These are phyloP conservation scores for Mycogona germanica DNA, from an alignment of 2,888 invertebrate species.

Conservation along the genomic window DNA sequence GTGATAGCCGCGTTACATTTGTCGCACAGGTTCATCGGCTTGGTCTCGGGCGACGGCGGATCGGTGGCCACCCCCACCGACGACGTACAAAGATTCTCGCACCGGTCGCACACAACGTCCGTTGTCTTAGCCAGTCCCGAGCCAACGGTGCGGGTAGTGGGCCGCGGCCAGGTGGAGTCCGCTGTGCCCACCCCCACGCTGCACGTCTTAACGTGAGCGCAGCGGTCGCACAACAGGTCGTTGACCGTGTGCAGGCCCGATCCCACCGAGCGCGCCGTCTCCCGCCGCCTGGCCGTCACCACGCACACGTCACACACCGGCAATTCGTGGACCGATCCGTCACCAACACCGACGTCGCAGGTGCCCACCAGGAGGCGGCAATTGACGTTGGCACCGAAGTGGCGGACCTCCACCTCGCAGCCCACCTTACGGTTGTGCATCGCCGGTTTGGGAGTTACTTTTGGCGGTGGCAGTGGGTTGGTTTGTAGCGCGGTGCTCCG, in stretches of 20 bases:
- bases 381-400: constrained; percentile 3
- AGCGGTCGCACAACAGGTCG: constrained; percentile 12
- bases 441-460: constrained; percentile 4
- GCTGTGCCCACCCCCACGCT: constrained; percentile 35
- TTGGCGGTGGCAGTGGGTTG: neutral
- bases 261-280: constrained; percentile 2
- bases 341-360: constrained; percentile 13
- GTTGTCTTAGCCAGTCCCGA: constrained; percentile 18
- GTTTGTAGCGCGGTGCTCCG: constrained; percentile 1
- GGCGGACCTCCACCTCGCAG: neutral
- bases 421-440: constrained; percentile 1
- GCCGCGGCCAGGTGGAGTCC: neutral
- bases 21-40: constrained; percentile 39
- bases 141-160: constrained; percentile 2
- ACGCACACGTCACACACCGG: neutral
- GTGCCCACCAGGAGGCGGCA: neutral
- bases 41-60: neutral
- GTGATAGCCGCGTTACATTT: constrained; percentile 47
- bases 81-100: constrained; percentile 29
- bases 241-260: constrained; percentile 4
- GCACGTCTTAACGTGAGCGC: constrained; percentile 29
- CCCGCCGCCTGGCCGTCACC: neutral
- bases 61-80: constrained; percentile 34
- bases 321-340: neutral
- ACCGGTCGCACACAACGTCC: constrained; percentile 16